These are phyloP conservation scores for Cyclargus thomasi DNA, from an alignment of 1,140 invertebrate genomes.

Conservation along the genomic window DNA sequence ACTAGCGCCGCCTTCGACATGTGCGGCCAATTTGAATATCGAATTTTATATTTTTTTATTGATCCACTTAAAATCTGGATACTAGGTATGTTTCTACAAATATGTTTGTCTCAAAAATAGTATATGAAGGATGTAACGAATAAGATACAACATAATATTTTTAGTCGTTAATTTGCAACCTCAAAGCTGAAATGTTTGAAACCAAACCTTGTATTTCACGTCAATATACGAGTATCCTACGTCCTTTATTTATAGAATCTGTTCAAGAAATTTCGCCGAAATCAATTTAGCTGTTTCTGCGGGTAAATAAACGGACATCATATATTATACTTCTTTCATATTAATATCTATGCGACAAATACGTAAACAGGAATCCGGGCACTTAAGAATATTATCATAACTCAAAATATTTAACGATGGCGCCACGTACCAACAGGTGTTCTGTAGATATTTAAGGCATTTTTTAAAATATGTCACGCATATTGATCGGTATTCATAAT, in stretches of 20 bases:
- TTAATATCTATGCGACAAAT: neutral
- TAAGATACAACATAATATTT: neutral
- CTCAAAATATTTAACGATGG: slow-evolving; percentile 18
- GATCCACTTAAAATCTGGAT: neutral
- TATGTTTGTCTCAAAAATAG: no score
- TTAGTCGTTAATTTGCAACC: no score
- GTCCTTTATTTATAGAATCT: no score
- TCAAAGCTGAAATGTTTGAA: no score
- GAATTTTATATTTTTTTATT: neutral
- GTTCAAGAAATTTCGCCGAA: no score
- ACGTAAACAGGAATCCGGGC: neutral
- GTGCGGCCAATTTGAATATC: neutral
- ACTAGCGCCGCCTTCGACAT: neutral
- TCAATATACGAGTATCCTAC: no score
- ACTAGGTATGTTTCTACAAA: neutral
- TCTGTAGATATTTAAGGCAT: no score
- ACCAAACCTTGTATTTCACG: no score
- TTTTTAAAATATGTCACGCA: no score
- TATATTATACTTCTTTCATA: neutral
- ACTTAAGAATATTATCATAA: slow-evolving; percentile 17
- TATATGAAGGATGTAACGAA: neutral
- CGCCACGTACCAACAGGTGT: neutral
- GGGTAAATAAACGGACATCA: no score
- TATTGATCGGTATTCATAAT: no score
- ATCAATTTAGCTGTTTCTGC: no score